These are phyloP conservation scores for Entosphenus tridentatus DNA, from an alignment of 2,113 vertebrate genomes.

Conservation along the genomic window DNA sequence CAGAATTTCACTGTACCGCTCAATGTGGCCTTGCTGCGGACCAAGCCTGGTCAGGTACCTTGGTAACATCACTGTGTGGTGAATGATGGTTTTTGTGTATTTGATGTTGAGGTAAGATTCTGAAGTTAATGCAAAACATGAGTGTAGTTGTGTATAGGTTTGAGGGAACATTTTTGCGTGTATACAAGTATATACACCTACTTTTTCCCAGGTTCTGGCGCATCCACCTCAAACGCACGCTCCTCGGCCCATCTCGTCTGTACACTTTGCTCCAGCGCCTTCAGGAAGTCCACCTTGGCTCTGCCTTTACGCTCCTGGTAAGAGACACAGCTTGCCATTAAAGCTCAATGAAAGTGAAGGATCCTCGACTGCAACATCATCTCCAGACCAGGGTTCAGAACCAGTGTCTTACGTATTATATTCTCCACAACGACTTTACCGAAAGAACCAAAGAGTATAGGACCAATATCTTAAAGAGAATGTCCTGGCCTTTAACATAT, in stretches of 20 bases:
- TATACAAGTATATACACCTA: constrained; percentile 5
- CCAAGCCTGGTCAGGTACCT: constrained; percentile 3
- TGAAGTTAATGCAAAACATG: background rate
- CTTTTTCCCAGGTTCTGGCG: constrained; percentile 16
- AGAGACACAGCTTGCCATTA: too few relatives aligned
- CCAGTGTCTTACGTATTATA: too few relatives aligned
- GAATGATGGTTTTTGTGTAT: background rate
- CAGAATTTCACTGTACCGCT: too few relatives aligned
- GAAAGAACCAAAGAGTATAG: too few relatives aligned
- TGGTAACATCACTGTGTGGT: constrained; percentile 6
- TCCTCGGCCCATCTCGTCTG: constrained; percentile 67
- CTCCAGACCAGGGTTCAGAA: too few relatives aligned
- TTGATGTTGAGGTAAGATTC: background rate
- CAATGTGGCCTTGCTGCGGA: background rate
- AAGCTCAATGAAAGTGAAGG: too few relatives aligned
- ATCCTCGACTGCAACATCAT: too few relatives aligned
- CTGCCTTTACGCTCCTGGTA: constrained; percentile 72
- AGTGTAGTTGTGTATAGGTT: constrained; percentile 6
- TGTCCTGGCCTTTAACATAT: too few relatives aligned
- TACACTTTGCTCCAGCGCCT: constrained; percentile 62
- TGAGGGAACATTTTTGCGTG: constrained; percentile 19
- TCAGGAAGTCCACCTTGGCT: constrained; percentile 72
- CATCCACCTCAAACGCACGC: constrained; percentile 42
- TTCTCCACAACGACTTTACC: too few relatives aligned
- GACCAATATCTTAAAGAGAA: too few relatives aligned